Evolutionary conservation across 64 coral and sea anemone genomes (phyloP).

Genomic region (Pocillopora verrucosa): DNA sequence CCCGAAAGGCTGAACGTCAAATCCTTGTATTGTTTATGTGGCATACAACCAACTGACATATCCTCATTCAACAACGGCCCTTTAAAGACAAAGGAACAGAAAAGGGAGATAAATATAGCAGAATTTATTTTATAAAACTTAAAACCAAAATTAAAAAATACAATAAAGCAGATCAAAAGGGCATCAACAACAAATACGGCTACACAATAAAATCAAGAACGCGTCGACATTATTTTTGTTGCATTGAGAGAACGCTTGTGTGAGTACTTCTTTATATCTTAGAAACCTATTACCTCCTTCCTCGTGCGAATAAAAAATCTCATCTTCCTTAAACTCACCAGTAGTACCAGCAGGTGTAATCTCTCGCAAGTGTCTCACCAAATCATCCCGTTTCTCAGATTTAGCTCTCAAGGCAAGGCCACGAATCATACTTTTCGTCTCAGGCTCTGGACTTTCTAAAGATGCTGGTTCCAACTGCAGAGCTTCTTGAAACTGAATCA

Average conservation of each 20-base stretch:
- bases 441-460: neutral
- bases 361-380: neutral
- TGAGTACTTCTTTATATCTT: neutral
- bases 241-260: neutral
- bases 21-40: neutral
- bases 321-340: neutral
- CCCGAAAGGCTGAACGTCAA: neutral
- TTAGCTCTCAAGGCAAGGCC: neutral
- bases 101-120: neutral
- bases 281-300: too few relatives aligned
- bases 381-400: neutral
- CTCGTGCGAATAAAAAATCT: too few relatives aligned
- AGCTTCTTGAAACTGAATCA: neutral
- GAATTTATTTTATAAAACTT: neutral
- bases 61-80: neutral
- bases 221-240: too few relatives aligned
- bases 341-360: neutral
- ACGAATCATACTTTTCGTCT: neutral
- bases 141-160: too few relatives aligned
- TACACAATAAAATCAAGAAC: too few relatives aligned
- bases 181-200: too few relatives aligned
- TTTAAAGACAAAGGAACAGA: neutral
- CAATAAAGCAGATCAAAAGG: too few relatives aligned
- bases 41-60: neutral
- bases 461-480: neutral